Evolutionary conservation across 2,797 vertebrate species (phyloP), one percentile per base, ranked within the genome.

Genomic region (Schizopygopsis malacanthus): DNA sequence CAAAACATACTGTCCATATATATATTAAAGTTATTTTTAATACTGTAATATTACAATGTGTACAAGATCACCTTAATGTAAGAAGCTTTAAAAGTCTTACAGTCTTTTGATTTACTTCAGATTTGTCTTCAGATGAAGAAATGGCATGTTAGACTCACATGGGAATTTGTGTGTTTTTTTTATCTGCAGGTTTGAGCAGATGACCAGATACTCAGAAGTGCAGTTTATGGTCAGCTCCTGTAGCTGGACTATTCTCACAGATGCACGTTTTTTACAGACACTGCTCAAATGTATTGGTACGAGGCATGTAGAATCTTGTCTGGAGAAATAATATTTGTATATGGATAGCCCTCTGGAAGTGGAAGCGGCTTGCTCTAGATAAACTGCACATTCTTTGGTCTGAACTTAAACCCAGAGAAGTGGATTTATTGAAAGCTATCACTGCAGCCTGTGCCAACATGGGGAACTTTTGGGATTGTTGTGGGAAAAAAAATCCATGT

Each of bases 401-500:
- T 79, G 63, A 67, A 37, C 20, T 70, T 79, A 61, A 80, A 43
- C n/a, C 16, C 0, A 75, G 70, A 70, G 25, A 47, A 70, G 73
- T 85, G 69, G 79, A 85, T 82, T 86, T 67, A 63, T 75, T 73
- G 4, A 59, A 75, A 81, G 43, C 28, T 41, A 8, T 72, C 43
- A 12, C 67, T 47, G 39, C 2, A 56, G 20, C 16, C 33, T 75
- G 37, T 71, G 20, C 65, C 59, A 88, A 91, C 88, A 96, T 96
- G 95, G 95, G 95, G 91, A 93, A 91, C 93, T 18, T 83, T 47
- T 83, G 20, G 52, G 52, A 73, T 37, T 92, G 90, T 90, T 95
- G 94, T 90, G 88, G n/a, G 11, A 0, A 76, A 83, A 83, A 93
- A 81, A 92, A 81, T 89, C 92, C 92, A 79, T 95, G 95, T 87